Conservation (phyloP, 2,113 vertebrate genomes). For the Entosphenus tridentatus region DNA sequence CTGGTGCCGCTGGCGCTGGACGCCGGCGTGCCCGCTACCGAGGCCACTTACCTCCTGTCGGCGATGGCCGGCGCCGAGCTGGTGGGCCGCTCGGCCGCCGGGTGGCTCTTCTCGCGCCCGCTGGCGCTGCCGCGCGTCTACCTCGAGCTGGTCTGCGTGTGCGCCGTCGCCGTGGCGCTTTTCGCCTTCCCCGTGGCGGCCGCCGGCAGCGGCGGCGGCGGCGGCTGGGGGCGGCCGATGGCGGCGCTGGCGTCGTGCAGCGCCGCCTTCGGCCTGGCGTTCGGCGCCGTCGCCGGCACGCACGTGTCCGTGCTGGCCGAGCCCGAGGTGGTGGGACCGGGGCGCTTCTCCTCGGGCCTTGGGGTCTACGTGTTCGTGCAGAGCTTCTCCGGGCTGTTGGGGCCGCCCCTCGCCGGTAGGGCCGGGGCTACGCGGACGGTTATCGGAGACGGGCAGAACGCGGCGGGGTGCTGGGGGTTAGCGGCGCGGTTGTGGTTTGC, state of each 20-base stretch:
- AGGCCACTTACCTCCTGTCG: slow-evolving; percentile 46
- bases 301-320: slow-evolving; percentile 85
- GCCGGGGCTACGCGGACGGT: no score
- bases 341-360: slow-evolving; percentile 63
- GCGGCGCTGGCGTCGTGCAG: slow-evolving; percentile 38
- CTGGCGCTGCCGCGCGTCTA: slow-evolving; percentile 43
- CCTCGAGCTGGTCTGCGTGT: slow-evolving; percentile 47
- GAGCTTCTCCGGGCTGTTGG: slow-evolving; percentile 66
- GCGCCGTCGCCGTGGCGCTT: slow-evolving; percentile 32
- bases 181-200: slow-evolving; percentile 51
- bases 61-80: slow-evolving; percentile 66
- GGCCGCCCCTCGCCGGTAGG: slow-evolving; percentile 78
- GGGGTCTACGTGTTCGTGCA: slow-evolving; percentile 87
- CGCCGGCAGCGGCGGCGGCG: slow-evolving; percentile 34
- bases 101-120: slow-evolving; percentile 39
- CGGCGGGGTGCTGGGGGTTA: no score
- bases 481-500: no score
- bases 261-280: slow-evolving; percentile 49
- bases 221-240: no score
- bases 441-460: no score
- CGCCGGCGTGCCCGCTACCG: slow-evolving; percentile 38
- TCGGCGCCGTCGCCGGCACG: slow-evolving; percentile 52
- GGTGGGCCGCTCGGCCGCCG: slow-evolving; percentile 42
- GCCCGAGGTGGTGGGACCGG: slow-evolving; percentile 61
- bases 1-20: slow-evolving; percentile 62